phyloP scores from a whole-genome alignment of 1,140 invertebrate genomes.

The Dendrolimus punctatus region DNA sequence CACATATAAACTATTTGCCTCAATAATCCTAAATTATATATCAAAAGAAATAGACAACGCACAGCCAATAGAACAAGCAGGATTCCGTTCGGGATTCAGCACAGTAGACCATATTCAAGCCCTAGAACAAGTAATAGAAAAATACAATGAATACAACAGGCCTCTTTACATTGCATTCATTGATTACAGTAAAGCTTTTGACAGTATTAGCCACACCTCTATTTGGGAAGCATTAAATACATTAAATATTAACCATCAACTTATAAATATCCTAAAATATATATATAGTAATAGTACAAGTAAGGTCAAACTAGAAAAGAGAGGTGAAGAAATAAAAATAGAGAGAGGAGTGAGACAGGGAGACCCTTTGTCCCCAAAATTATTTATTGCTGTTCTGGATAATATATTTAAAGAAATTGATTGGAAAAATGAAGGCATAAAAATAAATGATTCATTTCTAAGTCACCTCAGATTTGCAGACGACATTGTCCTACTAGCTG shows the following conservation, averaged over 20 bases:
- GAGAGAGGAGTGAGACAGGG: constrained; percentile 13
- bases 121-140: too few species aligned
- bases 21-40: not conserved
- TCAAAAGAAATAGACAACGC: constrained; percentile 1
- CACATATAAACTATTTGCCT: too few species aligned
- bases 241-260: constrained; percentile 6
- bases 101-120: too few species aligned
- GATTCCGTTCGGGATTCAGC: constrained; percentile 2
- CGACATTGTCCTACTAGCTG: constrained; percentile 11
- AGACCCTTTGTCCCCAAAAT: constrained; percentile 14
- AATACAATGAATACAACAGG: constrained; percentile 10
- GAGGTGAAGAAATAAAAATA: constrained; percentile 11
- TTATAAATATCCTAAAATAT: constrained; percentile 9
- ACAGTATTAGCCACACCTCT: constrained; percentile 9
- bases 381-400: constrained; percentile 12
- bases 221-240: constrained; percentile 10
- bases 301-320: constrained; percentile 12
- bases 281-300: constrained; percentile 12
- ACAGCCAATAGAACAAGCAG: not conserved
- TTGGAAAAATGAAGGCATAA: constrained; percentile 10
- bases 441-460: constrained; percentile 8
- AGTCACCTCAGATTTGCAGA: constrained; percentile 13
- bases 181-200: constrained; percentile 14
- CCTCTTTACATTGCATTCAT: constrained; percentile 8
- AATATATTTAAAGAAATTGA: constrained; percentile 9